phyloP scores from a whole-genome alignment of 2,113 vertebrate species.

The Puntigrus tetrazona region DNA sequence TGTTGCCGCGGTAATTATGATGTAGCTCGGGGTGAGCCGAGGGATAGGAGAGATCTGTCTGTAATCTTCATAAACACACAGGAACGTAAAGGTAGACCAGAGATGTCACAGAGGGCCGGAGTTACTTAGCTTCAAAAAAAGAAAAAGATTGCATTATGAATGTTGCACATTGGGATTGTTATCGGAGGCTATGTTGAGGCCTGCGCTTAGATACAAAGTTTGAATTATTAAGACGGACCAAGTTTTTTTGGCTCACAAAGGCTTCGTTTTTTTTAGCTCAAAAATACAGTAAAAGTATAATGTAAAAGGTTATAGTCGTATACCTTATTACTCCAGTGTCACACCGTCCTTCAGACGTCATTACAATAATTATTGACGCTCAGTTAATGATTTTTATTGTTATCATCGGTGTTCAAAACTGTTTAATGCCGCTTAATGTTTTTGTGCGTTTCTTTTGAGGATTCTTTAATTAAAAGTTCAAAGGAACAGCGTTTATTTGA shows the following conservation, averaged over 20 bases:
- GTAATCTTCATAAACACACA: background rate
- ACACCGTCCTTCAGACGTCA: too few relatives aligned
- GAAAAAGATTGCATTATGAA: background rate
- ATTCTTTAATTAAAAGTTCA: too few relatives aligned
- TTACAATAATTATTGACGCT: too few relatives aligned
- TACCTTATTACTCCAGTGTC: too few relatives aligned
- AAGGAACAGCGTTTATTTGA: too few relatives aligned
- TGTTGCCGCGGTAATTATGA: constrained; percentile 65
- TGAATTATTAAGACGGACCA: background rate
- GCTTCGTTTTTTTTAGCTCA: background rate
- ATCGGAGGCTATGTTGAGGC: background rate
- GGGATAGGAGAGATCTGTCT: background rate
- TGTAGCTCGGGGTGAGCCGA: background rate
- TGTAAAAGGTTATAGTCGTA: too few relatives aligned
- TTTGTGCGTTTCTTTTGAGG: too few relatives aligned
- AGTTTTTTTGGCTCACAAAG: background rate
- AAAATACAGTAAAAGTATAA: background rate
- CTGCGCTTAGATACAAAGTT: background rate
- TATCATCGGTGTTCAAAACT: too few relatives aligned
- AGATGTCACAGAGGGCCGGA: background rate
- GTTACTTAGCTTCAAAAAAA: background rate
- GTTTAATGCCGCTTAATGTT: too few relatives aligned
- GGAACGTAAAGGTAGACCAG: background rate
- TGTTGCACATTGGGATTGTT: background rate
- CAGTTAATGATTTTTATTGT: too few relatives aligned